Conservation (phyloP, 2,113 vertebrate species). For the Oenanthe oenanthe region DNA sequence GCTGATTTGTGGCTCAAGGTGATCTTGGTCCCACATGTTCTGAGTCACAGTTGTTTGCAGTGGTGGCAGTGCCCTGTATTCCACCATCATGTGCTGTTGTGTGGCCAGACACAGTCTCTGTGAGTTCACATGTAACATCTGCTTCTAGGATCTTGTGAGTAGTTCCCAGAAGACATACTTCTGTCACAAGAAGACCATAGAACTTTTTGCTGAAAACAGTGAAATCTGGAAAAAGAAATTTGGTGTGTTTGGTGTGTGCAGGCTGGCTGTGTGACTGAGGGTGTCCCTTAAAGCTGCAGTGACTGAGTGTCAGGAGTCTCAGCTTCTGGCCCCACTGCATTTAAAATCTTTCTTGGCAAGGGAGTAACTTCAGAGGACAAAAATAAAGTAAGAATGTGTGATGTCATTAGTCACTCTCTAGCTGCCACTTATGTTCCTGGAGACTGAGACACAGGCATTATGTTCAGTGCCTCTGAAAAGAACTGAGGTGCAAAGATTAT, state of each 20-base stretch:
- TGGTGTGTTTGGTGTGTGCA: not conserved
- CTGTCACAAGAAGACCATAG: not conserved
- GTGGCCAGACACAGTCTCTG: not conserved
- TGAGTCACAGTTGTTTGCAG: not conserved
- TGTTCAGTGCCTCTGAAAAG: not conserved
- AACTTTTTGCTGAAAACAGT: not conserved
- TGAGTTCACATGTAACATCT: not conserved
- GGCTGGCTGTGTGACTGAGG: fast-evolving
- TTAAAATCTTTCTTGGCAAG: not conserved
- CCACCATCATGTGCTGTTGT: fast-evolving
- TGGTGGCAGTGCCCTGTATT: not conserved
- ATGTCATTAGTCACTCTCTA: not conserved
- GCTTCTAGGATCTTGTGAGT: not conserved
- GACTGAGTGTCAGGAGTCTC: not conserved
- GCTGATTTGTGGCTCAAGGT: not conserved
- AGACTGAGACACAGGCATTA: not conserved
- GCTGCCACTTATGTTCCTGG: not conserved
- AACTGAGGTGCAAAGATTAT: not conserved
- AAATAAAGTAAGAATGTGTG: not conserved
- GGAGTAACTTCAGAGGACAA: not conserved
- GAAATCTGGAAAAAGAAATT: not conserved
- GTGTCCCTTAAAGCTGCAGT: not conserved
- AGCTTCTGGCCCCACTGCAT: not conserved
- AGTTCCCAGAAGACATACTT: not conserved
- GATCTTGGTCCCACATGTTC: not conserved